Conservation (phyloP, 2,797 vertebrate species). For the Sebastes elongatus region DNA sequence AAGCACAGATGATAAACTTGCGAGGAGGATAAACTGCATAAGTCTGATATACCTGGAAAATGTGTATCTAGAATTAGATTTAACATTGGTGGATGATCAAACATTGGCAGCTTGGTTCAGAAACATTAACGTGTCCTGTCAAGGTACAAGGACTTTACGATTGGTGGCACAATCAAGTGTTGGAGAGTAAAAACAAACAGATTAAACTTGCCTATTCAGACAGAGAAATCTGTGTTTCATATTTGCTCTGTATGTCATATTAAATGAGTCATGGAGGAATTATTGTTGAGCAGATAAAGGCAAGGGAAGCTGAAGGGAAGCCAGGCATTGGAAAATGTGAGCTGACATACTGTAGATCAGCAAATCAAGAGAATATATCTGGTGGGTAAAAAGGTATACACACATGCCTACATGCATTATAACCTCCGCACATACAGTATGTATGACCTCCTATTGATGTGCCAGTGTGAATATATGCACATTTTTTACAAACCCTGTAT, state of each 20-base stretch:
- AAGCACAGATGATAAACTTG: not conserved
- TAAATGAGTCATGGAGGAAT: constrained; percentile 32
- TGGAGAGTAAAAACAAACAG: constrained; percentile 19
- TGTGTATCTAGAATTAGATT: not conserved
- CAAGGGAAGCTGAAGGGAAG: not conserved
- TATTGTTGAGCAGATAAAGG: constrained; percentile 27
- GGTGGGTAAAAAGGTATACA: constrained; percentile 21
- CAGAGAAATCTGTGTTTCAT: constrained; percentile 5
- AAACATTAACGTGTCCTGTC: not conserved
- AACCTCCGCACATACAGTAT: not conserved
- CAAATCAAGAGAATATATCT: constrained; percentile 37
- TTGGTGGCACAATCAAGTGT: not conserved
- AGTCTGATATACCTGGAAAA: not conserved
- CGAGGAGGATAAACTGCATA: not conserved
- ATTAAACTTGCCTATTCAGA: constrained; percentile 4
- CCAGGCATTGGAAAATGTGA: constrained; percentile 24
- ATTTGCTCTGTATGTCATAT: constrained; percentile 18
- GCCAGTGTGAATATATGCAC: not conserved
- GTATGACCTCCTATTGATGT: constrained; percentile 17
- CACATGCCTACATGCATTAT: not conserved
- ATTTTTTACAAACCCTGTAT: not conserved
- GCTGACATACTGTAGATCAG: constrained; percentile 26
- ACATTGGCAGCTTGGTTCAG: not conserved
- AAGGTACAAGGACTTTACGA: not conserved
- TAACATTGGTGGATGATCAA: not conserved